phyloP scores from a whole-genome alignment of 2,888 invertebrate genomes.

The Volucella inanis region DNA sequence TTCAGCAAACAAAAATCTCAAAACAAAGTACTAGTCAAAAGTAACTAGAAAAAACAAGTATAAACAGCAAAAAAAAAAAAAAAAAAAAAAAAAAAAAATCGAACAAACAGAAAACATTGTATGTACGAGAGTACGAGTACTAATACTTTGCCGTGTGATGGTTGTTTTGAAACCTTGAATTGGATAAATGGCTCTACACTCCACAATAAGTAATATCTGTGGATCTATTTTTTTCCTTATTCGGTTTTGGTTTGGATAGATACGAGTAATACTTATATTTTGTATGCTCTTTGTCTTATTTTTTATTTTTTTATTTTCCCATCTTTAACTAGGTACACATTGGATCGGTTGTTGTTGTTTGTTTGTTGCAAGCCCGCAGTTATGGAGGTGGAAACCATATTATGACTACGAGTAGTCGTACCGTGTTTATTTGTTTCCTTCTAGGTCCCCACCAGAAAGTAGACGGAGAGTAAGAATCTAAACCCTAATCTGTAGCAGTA shows the following conservation, averaged over 20 bases:
- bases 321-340: constrained; percentile 18
- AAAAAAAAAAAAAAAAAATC: neutral
- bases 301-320: constrained; percentile 12
- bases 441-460: constrained; percentile 35
- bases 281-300: neutral
- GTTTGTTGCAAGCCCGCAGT: neutral
- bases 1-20: constrained; percentile 46
- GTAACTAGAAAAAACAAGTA: too few species aligned
- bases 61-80: neutral
- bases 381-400: neutral
- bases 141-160: constrained; percentile 14
- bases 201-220: constrained; percentile 48
- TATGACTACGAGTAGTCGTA: neutral
- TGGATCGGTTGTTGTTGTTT: constrained; percentile 28
- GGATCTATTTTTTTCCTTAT: constrained; percentile 47
- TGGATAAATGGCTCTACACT: constrained; percentile 66
- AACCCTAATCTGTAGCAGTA: constrained; percentile 14
- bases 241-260: constrained; percentile 33
- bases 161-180: constrained; percentile 68
- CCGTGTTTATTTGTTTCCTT: constrained; percentile 20
- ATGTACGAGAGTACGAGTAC: neutral
- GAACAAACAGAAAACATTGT: constrained; percentile 23
- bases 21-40: constrained; percentile 15
- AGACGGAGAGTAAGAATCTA: neutral
- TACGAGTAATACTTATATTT: constrained; percentile 6